A percentile compares a stretch with the other conserved stretches of the same genome.
Evolutionary conservation across 2,113 vertebrate genomes (phyloP).

Genomic region (Zootoca vivipara): DNA sequence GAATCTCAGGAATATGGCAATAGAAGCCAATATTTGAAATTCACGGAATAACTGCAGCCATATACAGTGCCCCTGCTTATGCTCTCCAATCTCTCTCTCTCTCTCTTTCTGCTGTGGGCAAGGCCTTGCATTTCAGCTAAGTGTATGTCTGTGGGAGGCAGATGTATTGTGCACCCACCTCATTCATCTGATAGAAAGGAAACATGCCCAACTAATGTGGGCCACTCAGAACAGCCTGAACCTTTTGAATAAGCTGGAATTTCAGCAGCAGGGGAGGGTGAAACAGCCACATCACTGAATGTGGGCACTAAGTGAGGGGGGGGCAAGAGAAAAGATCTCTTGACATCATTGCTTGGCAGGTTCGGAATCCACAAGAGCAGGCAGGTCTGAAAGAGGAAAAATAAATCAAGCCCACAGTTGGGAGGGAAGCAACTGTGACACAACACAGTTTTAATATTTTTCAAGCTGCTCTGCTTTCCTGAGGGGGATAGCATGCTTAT

Average conservation of each 20-base stretch:
- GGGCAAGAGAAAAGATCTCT: not conserved
- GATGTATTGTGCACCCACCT: slow-evolving; percentile 1
- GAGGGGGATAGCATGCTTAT: not conserved
- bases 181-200: slow-evolving; percentile 31
- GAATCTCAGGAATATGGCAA: not conserved
- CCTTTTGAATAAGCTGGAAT: slow-evolving; percentile 24
- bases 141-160: slow-evolving; percentile 11
- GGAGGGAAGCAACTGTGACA: not conserved
- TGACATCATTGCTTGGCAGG: not conserved
- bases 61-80: not conserved
- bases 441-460: not conserved
- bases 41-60: not conserved
- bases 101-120: not conserved
- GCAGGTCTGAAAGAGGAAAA: not conserved
- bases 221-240: not conserved
- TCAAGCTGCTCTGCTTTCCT: not conserved
- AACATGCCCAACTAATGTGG: not conserved
- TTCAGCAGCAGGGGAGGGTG: not conserved
- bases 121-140: not conserved
- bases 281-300: not conserved
- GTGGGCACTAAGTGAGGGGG: not conserved
- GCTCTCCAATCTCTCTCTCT: not conserved
- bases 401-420: not conserved
- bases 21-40: slow-evolving; percentile 2
- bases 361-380: not conserved